A percentile compares a stretch with the other conserved stretches of the same genome.
Evolutionary conservation across 2,888 invertebrate species (phyloP).

Genomic region (Pteria penguin): DNA sequence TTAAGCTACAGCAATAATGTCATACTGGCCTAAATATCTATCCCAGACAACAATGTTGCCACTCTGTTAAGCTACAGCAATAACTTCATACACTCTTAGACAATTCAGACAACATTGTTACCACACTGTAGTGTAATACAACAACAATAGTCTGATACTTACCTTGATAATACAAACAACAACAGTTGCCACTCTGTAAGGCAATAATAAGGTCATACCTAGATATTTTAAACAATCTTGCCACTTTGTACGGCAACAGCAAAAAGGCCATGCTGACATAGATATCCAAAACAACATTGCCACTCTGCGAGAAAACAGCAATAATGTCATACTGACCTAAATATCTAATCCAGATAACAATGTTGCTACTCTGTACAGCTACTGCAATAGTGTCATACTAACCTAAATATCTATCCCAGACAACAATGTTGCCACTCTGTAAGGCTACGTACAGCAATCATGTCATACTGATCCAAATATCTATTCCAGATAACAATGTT

Average conservation of each 20-base stretch:
- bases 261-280: too few species aligned
- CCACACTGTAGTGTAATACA: slow-evolving; percentile 72
- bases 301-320: too few species aligned
- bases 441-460: too few species aligned
- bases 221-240: slow-evolving; percentile 73
- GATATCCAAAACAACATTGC: too few species aligned
- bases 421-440: slow-evolving; percentile 69
- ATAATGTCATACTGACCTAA: too few species aligned
- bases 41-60: slow-evolving; percentile 75
- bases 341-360: too few species aligned
- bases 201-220: too few species aligned
- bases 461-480: slow-evolving; percentile 70
- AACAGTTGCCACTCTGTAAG: too few species aligned
- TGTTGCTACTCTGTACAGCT: too few species aligned
- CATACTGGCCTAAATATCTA: slow-evolving; percentile 70
- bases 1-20: too few species aligned
- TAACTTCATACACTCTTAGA: slow-evolving; percentile 69
- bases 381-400: too few species aligned
- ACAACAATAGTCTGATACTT: slow-evolving; percentile 64
- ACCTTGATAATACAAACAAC: too few species aligned
- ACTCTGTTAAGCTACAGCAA: slow-evolving; percentile 72
- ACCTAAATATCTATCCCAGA: slow-evolving; percentile 77
- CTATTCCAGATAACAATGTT: slow-evolving; percentile 74
- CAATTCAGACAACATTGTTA: slow-evolving; percentile 74
- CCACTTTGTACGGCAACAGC: slow-evolving; percentile 74